Evolutionary conservation across 2,888 invertebrate genomes (phyloP).

Genomic region (Lasioglossum morio): DNA sequence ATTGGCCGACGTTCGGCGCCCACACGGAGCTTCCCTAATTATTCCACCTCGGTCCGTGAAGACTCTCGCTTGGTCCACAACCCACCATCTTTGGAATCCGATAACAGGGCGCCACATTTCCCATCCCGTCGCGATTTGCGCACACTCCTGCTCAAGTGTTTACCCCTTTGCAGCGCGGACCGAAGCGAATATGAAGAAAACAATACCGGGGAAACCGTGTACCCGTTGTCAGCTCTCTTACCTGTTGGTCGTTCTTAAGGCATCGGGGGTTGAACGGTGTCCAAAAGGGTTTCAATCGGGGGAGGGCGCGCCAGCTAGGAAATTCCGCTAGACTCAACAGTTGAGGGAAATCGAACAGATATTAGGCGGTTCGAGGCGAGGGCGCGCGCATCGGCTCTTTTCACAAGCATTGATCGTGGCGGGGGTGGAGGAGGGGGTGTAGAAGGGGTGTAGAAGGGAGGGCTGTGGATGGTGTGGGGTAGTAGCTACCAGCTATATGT

Average conservation of each 20-base stretch:
- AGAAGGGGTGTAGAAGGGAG: neutral
- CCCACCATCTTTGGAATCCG: constrained; percentile 55
- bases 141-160: constrained; percentile 54
- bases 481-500: constrained; percentile 54
- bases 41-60: constrained; percentile 15
- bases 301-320: neutral
- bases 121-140: constrained; percentile 54
- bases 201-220: neutral
- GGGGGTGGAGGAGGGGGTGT: neutral
- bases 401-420: constrained; percentile 83
- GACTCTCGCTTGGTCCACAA: constrained; percentile 8
- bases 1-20: neutral
- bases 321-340: constrained; percentile 38
- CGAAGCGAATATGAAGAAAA: constrained; percentile 14
- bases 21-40: neutral
- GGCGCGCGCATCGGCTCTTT: constrained; percentile 80
- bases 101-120: constrained; percentile 52
- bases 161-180: constrained; percentile 29
- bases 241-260: constrained; percentile 13
- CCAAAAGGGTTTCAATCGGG: neutral
- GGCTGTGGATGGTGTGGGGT: constrained; percentile 68
- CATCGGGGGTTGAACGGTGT: neutral
- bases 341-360: constrained; percentile 53
- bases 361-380: constrained; percentile 71
- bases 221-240: constrained; percentile 3